Base-by-base conservation (phyloP, 35 echinoderm and acorn worm species). In the Ophioderma brevispina region DNA sequence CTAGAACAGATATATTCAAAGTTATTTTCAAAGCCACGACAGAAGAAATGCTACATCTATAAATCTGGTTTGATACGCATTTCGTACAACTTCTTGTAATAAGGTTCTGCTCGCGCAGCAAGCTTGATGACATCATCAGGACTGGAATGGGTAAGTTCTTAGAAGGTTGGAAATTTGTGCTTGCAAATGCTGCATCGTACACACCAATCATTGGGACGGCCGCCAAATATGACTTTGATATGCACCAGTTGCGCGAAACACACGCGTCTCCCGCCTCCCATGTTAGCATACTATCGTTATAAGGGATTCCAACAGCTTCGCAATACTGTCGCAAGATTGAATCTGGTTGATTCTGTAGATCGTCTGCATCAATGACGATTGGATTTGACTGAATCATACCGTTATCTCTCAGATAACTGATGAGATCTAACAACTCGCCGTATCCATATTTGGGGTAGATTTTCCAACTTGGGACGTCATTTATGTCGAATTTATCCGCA, bases 341-440 rank as follows among this genome's bases (percentile, higher is more conserved):
- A 6, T 35, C 76, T 30, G 76, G 76, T 6, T 77, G 25, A 30
- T n/a, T 35, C 76, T 77, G 76, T 8, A 77, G 76, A 11, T 77
- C 76, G 28, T 77, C 25, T 13, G 76, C 76, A 77, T 77, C 76
- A 28, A 77, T 77, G 8, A 77, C 30, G 76, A 77, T 77, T 77
- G 76, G 76, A 77, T 77, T 11, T 13, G 35, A 31, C n/a, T 52
- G 23, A 36, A 78, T 52, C 19, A 88, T 38, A 63, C 38, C n/a
- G 31, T 82, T 80, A 28, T 81, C 90, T 31, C 80, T 52, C 4
- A 80, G 30, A 38, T 85, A 92, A 17, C 19, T 21, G 21, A 49
- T 49, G 5, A 92, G 77, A 32, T 92, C 83, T 28, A 80, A 64
- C 13, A 64, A 18, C 78, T 80, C 90, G 23, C 80, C 49, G 77